Evolutionary conservation across 2,888 invertebrate genomes (phyloP), one percentile per base, ranked within the genome.

Genomic region (Noctua janthe): DNA sequence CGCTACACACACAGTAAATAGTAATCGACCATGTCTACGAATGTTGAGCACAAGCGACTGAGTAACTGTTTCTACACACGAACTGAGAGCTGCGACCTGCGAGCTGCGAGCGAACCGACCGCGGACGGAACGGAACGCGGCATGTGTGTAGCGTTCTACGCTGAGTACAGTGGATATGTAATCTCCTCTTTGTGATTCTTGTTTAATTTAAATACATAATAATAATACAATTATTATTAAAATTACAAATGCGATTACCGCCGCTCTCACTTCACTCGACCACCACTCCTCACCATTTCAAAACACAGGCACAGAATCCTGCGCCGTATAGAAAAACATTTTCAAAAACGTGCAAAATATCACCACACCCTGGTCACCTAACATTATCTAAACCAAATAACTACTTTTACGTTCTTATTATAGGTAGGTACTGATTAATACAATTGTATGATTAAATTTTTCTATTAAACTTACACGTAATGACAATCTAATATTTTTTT

Each of bases 281-380:
- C 95, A 92, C 94, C 95, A 93, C 93, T 92, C 91, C 92, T 92
- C 94, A 91, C 93, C 93, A 92, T 94, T 93, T 93, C 94, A 94
- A 94, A 93, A 95, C 94, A 92, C 94, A 93, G 94, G 93, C 94
- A 93, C 95, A 93, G 92, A 92, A 93, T 91, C 90, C 95, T 94
- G 95, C 94, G 93, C 95, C 95, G 92, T 93, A 93, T 95, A 96
- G 95, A 96, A 97, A 97, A 96, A 97, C 96, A 96, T 96, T 95
- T 95, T 97, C 96, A 97, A 97, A 97, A 97, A 97, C 97, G 95
- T 96, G 96, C 96, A 96, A 97, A 97, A 97, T 97, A 97, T 97
- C 97, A 96, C 96, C 97, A 95, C 97, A 97, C 97, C 97, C 97
- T 97, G 97, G 97, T 97, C 97, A 93, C 97, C 97, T 97, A 97